Conservation (phyloP, 2,113 vertebrate genomes). For the Crotalus viridis region DNA sequence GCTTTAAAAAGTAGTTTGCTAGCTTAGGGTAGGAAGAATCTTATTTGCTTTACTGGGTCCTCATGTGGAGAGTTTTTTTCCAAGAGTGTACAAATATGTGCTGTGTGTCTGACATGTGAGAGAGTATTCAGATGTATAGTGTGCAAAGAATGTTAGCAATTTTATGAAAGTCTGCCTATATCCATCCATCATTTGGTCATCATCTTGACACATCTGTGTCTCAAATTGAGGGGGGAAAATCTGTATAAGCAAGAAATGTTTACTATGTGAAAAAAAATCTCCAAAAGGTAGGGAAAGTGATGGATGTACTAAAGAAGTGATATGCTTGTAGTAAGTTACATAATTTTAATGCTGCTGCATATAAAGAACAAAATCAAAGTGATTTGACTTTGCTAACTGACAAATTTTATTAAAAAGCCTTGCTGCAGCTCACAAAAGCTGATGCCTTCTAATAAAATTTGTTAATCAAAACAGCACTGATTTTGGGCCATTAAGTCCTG, state of each 20-base stretch:
- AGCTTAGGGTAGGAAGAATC: neutral
- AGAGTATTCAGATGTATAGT: neutral
- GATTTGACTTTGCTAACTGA: neutral
- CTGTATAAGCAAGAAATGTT: neutral
- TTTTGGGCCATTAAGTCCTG: neutral
- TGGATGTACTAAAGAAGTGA: neutral
- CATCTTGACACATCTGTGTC: neutral
- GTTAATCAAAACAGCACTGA: neutral
- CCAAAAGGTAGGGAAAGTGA: neutral
- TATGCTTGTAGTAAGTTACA: neutral
- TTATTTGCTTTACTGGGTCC: neutral
- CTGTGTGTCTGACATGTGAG: conserved; percentile 12
- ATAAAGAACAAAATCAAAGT: neutral
- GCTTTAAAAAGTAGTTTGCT: neutral
- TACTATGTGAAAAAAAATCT: neutral
- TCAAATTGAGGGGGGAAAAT: neutral
- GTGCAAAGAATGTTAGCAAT: neutral
- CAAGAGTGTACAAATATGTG: neutral
- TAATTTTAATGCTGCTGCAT: neutral
- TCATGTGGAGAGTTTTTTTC: neutral
- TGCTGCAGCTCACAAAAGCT: neutral
- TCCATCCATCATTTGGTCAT: conserved; percentile 22
- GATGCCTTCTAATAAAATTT: neutral
- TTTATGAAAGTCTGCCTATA: neutral
- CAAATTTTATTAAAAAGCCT: neutral